These are phyloP conservation scores for Drosophila carrolli DNA, from an alignment of 1,140 invertebrate species.

Conservation along the genomic window DNA sequence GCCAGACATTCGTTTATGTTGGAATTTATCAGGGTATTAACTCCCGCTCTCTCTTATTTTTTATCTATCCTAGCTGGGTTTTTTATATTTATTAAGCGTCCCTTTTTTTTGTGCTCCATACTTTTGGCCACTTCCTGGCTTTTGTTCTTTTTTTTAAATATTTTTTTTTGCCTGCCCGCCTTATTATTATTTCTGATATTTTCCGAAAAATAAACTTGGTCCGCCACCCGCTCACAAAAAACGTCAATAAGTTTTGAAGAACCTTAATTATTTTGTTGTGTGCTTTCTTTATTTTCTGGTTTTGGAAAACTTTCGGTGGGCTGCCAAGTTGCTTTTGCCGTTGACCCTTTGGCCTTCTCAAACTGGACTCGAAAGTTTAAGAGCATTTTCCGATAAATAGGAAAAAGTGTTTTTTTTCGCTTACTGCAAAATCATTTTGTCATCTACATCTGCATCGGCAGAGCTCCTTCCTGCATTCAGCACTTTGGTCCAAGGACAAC, in stretches of 20 bases:
- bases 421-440: constrained; percentile 58
- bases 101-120: constrained; percentile 44
- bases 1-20: constrained; percentile 66
- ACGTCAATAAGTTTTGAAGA: constrained; percentile 74
- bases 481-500: constrained; percentile 65
- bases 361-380: constrained; percentile 39
- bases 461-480: constrained; percentile 15
- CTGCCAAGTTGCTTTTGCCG: constrained; percentile 32
- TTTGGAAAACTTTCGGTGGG: constrained; percentile 44
- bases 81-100: constrained; percentile 68
- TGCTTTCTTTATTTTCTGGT: constrained; percentile 28
- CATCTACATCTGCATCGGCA: constrained; percentile 52
- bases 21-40: constrained; percentile 61
- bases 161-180: constrained; percentile 23
- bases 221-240: constrained; percentile 13
- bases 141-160: constrained; percentile 47
- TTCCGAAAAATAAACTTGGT: constrained; percentile 39
- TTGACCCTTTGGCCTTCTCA: constrained; percentile 63
- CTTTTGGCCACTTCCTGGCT: constrained; percentile 56
- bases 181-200: constrained; percentile 76
- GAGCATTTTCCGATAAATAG: constrained; percentile 42
- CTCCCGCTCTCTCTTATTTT: constrained; percentile 1
- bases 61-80: constrained; percentile 27
- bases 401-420: constrained; percentile 38
- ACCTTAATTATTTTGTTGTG: constrained; percentile 71